Base-by-base conservation (phyloP, 2,113 vertebrate species). In the Pipra filicauda region DNA sequence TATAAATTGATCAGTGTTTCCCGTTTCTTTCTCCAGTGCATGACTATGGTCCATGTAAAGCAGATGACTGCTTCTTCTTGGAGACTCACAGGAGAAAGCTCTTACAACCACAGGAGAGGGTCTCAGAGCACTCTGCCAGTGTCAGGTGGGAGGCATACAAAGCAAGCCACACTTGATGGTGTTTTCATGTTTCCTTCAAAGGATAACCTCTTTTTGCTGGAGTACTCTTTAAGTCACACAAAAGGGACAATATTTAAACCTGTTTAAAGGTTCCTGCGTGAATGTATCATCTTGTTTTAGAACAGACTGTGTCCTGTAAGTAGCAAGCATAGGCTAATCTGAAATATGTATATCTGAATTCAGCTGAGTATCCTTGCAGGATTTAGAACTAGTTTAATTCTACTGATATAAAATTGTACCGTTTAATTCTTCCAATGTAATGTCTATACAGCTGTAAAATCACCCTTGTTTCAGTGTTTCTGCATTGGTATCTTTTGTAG, bases 1-100 rank as follows among this genome's bases (percentile, higher is more conserved):
- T 18, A 3, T 69, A 57, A 76, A 52, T 76, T 1, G 2, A 5
- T 39, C 0, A 0, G 7, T 27, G 17, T 75, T 57, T 86, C 15
- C 46, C 76, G 0, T 90, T 89, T 15, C 26, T 73, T 73, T 66
- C 23, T 70, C 17, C 11, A 30, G 30, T 54, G 20, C 26, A 8
- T 54, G 43, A 27, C 13, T 27, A 1, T 62, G 7, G 59, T 46
- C 58, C 5, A 2, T 33, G 27, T 49, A 46, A 65, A 83, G 57
- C 64, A 85, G 22, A 4, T 55, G 39, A 30, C 35, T 65, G 23
- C 55, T 59, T 2, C 24, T 69, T 22, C 33, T 74, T 66, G 43
- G 26, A 59, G 24, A 37, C 17, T 59, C 13, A 4, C 3, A 2
- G 11, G 31, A 67, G 15, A 43, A 58, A 46, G 35, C 24, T 74